Conservation (phyloP, 2,888 invertebrate genomes). For the Clivina fossor region DNA sequence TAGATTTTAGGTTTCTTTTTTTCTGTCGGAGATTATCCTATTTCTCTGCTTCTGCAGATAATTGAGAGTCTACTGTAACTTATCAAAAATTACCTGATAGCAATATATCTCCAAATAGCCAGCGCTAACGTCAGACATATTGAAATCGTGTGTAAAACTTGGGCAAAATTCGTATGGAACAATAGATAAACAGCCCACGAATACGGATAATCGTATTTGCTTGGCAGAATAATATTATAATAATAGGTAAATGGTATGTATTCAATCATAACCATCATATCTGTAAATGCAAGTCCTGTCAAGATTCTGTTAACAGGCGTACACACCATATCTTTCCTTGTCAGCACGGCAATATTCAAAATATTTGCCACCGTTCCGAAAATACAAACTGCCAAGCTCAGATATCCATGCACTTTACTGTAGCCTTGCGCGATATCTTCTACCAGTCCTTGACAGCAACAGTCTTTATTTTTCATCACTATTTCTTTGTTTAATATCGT, state of each 20-base stretch:
- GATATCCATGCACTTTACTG: slow-evolving; percentile 75
- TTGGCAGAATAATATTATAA: slow-evolving; percentile 65
- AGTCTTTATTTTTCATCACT: background rate
- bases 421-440: slow-evolving; percentile 63
- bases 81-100: slow-evolving; percentile 73
- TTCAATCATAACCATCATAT: slow-evolving; percentile 88
- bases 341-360: slow-evolving; percentile 83
- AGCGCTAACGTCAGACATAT: slow-evolving; percentile 78
- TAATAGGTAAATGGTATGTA: slow-evolving; percentile 76
- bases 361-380: slow-evolving; percentile 86
- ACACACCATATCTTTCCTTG: slow-evolving; percentile 75
- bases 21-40: too few relatives aligned
- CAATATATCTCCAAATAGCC: slow-evolving; percentile 86
- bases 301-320: slow-evolving; percentile 87
- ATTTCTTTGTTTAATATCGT: too few relatives aligned
- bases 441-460: slow-evolving; percentile 6
- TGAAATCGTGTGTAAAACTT: slow-evolving; percentile 79
- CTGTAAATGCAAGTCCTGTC: slow-evolving; percentile 82
- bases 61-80: too few relatives aligned
- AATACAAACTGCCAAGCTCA: slow-evolving; percentile 79
- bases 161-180: slow-evolving; percentile 80
- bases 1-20: too few relatives aligned
- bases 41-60: too few relatives aligned
- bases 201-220: slow-evolving; percentile 67
- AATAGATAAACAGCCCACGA: slow-evolving; percentile 73